Evolutionary conservation across 1,140 invertebrate genomes (phyloP).

Genomic region (Cherax quadricarinatus): DNA sequence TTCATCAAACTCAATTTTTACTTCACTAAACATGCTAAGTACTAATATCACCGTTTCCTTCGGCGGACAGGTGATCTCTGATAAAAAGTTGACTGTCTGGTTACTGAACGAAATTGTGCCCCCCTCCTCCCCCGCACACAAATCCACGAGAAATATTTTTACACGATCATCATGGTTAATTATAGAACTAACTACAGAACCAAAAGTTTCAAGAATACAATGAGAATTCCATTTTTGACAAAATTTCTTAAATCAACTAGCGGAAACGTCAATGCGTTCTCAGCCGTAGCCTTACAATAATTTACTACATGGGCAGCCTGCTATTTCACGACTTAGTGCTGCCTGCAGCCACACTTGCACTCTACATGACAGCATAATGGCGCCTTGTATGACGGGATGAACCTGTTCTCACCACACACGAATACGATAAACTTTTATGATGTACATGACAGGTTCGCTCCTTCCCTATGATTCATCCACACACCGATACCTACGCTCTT

Average conservation of each 20-base stretch:
- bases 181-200: conserved; percentile 7
- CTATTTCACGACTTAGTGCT: neutral
- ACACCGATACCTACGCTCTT: conserved; percentile 3
- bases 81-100: conserved; percentile 24
- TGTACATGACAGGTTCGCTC: neutral
- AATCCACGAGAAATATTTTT: neutral
- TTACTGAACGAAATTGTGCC: neutral
- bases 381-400: conserved; percentile 16
- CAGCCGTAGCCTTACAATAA: neutral
- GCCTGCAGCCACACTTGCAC: neutral
- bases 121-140: neutral
- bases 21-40: neutral
- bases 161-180: conserved; percentile 15
- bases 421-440: conserved; percentile 14
- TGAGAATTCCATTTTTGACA: neutral
- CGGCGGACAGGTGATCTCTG: neutral
- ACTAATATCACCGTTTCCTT: neutral
- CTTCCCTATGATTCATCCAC: conserved; percentile 10
- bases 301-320: neutral
- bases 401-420: neutral
- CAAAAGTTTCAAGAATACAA: neutral
- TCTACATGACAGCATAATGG: conserved; percentile 11
- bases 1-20: too few species aligned
- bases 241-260: neutral
- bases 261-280: neutral